Evolutionary conservation across 1,140 invertebrate species (phyloP).

Genomic region (Ostrea edulis): DNA sequence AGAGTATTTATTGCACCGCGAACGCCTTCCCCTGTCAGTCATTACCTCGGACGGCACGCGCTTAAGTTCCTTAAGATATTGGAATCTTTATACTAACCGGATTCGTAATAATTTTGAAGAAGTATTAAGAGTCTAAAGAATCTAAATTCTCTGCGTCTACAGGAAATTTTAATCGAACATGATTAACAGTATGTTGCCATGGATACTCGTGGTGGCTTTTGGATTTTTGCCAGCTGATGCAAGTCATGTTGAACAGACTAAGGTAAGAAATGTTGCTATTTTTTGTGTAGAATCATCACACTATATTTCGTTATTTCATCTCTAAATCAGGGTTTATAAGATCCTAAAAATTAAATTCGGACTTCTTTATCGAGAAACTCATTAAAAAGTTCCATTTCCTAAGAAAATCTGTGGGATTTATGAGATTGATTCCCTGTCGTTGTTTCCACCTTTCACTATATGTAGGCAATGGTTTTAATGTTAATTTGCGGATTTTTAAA

Average conservation of each 20-base stretch:
- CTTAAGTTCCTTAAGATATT: not conserved
- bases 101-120: not conserved
- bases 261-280: not conserved
- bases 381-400: too few relatives aligned
- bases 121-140: not conserved
- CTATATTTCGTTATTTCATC: too few relatives aligned
- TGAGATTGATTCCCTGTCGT: too few relatives aligned
- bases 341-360: too few relatives aligned
- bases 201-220: not conserved
- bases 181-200: not conserved
- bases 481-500: too few relatives aligned
- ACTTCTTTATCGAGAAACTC: too few relatives aligned
- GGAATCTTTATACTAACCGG: not conserved
- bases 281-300: too few relatives aligned
- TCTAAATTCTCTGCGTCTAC: not conserved
- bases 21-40: not conserved
- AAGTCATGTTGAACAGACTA: not conserved
- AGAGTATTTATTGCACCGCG: not conserved
- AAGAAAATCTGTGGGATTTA: too few relatives aligned
- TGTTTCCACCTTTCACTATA: too few relatives aligned
- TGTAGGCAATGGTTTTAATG: too few relatives aligned
- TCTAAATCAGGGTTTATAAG: too few relatives aligned
- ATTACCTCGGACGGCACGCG: not conserved
- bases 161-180: not conserved
- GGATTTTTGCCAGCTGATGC: not conserved